Base-by-base conservation (phyloP, 2,113 vertebrate species). In the Dipodomys spectabilis region DNA sequence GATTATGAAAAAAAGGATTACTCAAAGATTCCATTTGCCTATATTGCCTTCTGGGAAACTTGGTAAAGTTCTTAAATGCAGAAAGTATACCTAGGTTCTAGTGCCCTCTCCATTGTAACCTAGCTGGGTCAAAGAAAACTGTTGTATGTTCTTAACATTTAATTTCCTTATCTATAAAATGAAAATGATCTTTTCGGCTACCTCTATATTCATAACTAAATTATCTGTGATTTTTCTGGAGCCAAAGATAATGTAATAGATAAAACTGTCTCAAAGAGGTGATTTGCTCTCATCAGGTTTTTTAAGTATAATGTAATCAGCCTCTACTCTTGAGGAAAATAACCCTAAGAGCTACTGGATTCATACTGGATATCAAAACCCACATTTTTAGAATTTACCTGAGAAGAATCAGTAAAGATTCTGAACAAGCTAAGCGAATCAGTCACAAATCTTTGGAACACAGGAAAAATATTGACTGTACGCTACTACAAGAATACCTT, bases 401-500 rank as follows among this genome's bases (percentile, higher is more conserved):
- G 89, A 78, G 86, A 96, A 97, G 71, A 96, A 67, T 39, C 72
- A 93, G 62, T 77, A 96, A 97, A 97, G 95, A 57, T 83, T 32
- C 80, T 89, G 81, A 91, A 92, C 95, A 73, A 93, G 78, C 80
- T 97, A 95, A 95, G 77, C 82, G 62, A 57, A 91, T 86, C 8
- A 44, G 28, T 97, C 94, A 86, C 80, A 96, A 96, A 94, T 80
- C 57, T 0, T 94, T 96, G 92, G 97, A 96, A 97, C 93, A 96
- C 65, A 87, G 93, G 96, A 96, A 97, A 88, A 91, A 97, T 98
- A 96, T 65, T 95, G 95, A 95, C 88, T 91, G 96, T 95, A 89
- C 92, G 88, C 96, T 95, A 91, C 85, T 93, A 49, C 94, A 97
- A 97, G 97, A 98, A 97, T 95, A 94, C 82, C 71, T 96, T 95